These are phyloP conservation scores for Dione juno DNA, from an alignment of 2,888 invertebrate species.

Conservation along the genomic window DNA sequence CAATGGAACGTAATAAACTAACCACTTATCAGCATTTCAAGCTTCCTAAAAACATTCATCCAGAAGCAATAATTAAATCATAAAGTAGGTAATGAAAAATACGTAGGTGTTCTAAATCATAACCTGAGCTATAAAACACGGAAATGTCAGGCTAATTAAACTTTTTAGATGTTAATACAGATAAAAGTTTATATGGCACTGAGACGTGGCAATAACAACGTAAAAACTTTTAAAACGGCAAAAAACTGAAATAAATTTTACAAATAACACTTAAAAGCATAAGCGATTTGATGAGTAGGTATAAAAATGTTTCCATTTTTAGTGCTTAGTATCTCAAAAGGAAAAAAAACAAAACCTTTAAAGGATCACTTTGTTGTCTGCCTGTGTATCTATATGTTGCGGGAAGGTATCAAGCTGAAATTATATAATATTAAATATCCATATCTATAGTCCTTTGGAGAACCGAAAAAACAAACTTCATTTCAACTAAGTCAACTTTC, in stretches of 20 bases:
- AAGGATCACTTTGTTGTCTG: too few relatives aligned
- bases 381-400: too few relatives aligned
- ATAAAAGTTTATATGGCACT: conserved; percentile 52
- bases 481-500: too few relatives aligned
- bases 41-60: conserved; percentile 27
- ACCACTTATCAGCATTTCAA: conserved; percentile 35
- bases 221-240: conserved; percentile 35
- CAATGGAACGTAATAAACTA: conserved; percentile 30
- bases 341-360: too few relatives aligned
- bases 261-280: conserved; percentile 25
- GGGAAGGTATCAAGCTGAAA: too few relatives aligned
- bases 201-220: conserved; percentile 42
- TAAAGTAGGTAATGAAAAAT: conserved; percentile 52
- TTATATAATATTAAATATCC: too few relatives aligned
- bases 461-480: too few relatives aligned
- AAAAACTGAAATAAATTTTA: conserved; percentile 41
- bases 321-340: too few relatives aligned
- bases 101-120: conserved; percentile 38
- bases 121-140: conserved; percentile 43
- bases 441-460: too few relatives aligned
- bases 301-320: not conserved
- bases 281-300: conserved; percentile 8
- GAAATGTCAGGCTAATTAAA: conserved; percentile 51
- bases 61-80: conserved; percentile 47
- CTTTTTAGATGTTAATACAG: conserved; percentile 52